Base-by-base conservation (phyloP, 1,140 invertebrate genomes). In the Luehdorfia chinensis region DNA sequence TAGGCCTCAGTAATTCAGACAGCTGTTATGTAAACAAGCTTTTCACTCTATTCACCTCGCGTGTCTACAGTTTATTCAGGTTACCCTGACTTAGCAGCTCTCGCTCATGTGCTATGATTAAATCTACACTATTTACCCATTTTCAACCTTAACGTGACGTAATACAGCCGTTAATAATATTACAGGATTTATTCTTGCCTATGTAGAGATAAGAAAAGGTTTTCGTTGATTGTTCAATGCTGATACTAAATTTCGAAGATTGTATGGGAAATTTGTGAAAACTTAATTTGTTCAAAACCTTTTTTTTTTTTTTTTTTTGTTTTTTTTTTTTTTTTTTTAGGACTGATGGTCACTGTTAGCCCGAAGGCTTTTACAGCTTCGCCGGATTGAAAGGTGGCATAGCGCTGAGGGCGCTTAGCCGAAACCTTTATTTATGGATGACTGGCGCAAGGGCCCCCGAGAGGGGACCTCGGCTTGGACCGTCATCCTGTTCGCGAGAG, bases 31-130 rank as follows among this genome's bases (percentile, higher is more conserved):
- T 50, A 58, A 58, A 53, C 46, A 49, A 30, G 46, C 47, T 53
- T 58, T 58, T 58, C 39, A 50, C 34, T 23, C 34, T 53, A 58
- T 58, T 43, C 50, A 47, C 50, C 34, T 53, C 50, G 50, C 55
- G 55, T 58, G 55, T 49, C 50, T 44, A 33, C 36, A 47, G 55
- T 53, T 58, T 58, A 58, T 58, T 58, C 50, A 58, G 55, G 55
- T 58, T 58, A 48, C 15, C 49, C 46, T 48, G 47, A 53, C 47
- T 53, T 53, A 47, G 34, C 36, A 39, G 13, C 45, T 47, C 53
- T 49, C 41, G 13, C 27, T 43, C 27, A n/a, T 43, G 8, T 15
- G n/a, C 25, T 23, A 27, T 23, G 23, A 43, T 43, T 30, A 43
- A 43, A 43, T 43, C 39, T 25, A 41, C 36, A n/a, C 36, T 4